These are phyloP conservation scores for Crotalus helleri DNA, from an alignment of 2,113 vertebrate genomes.

Conservation along the genomic window DNA sequence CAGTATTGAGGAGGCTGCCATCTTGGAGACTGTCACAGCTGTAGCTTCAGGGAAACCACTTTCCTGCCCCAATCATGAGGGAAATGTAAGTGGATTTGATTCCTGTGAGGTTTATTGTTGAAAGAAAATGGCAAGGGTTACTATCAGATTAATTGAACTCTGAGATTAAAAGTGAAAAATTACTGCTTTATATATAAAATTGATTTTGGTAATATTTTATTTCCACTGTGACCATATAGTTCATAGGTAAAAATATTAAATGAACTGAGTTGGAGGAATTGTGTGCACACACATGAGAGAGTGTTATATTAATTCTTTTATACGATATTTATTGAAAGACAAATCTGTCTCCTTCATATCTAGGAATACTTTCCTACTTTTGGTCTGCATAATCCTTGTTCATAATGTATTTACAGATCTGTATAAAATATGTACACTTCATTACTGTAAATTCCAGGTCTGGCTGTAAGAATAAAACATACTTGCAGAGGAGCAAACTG, in stretches of 20 bases:
- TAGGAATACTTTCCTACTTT: background rate
- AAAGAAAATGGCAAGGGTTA: background rate
- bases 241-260: background rate
- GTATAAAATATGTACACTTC: background rate
- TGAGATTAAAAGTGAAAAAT: background rate
- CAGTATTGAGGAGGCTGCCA: constrained; percentile 80
- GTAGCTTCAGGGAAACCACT: constrained; percentile 86
- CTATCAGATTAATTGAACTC: background rate
- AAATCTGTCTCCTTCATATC: background rate
- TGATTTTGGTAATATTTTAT: background rate
- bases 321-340: background rate
- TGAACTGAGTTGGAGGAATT: background rate
- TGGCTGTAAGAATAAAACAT: no score
- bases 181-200: background rate
- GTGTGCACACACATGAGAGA: background rate
- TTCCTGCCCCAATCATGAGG: constrained; percentile 94
- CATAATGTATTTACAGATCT: background rate
- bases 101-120: background rate
- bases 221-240: background rate
- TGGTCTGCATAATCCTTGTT: background rate
- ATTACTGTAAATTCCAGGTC: background rate
- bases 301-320: background rate
- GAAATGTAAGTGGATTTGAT: constrained; percentile 78
- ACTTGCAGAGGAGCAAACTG: no score
- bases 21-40: constrained; percentile 80